Conservation (phyloP, 37 sponge, comb jelly and placozoan genomes). For the Aplysina aerophoba region DNA sequence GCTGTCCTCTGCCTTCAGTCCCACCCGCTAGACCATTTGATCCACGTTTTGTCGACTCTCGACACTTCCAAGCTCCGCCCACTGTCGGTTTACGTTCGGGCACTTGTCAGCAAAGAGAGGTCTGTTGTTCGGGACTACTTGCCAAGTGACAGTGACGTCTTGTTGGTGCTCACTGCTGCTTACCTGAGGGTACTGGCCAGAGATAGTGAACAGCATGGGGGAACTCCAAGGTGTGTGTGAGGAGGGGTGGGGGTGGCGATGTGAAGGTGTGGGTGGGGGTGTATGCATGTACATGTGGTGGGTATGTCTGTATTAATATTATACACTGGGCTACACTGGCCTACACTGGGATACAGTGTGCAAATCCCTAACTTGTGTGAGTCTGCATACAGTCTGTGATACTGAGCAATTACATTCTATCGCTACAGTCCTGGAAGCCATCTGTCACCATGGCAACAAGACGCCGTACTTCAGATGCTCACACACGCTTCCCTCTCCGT, state of each 20-base stretch:
- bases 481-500: slow-evolving; percentile 11
- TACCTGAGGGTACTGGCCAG: too few relatives aligned
- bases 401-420: neutral
- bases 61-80: too few relatives aligned
- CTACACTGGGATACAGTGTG: too few relatives aligned
- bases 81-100: neutral
- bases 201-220: neutral
- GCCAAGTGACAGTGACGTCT: neutral
- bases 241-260: neutral
- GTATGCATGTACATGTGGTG: neutral
- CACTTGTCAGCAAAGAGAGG: neutral
- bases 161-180: neutral
- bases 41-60: neutral
- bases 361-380: too few relatives aligned
- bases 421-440: neutral
- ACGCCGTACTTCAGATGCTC: neutral
- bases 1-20: neutral
- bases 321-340: too few relatives aligned
- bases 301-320: too few relatives aligned
- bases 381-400: too few relatives aligned
- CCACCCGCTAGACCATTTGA: neutral
- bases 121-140: neutral
- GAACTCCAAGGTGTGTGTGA: slow-evolving; percentile 17
- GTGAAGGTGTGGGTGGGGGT: slow-evolving; percentile 4
- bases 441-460: slow-evolving; percentile 19